Percentiles rank a stretch among this genome's conserved stretches.
These are phyloP conservation scores for Athalia rosae DNA, from an alignment of 2,888 invertebrate species.

Conservation along the genomic window DNA sequence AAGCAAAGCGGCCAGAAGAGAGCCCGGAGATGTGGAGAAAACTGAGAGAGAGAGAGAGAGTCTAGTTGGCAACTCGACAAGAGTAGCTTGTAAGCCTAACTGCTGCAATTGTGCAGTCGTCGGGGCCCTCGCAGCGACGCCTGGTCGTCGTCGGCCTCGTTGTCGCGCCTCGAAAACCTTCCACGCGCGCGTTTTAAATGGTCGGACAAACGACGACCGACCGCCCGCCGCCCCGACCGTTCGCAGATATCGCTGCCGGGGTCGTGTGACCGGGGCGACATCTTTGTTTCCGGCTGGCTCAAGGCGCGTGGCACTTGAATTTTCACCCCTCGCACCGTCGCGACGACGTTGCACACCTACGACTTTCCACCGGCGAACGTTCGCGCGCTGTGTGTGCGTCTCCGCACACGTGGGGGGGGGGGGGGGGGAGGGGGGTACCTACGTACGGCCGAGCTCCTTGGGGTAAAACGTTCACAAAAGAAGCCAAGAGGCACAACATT, in stretches of 20 bases:
- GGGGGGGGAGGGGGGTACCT: neutral
- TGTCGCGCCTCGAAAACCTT: constrained; percentile 35
- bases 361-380: constrained; percentile 4
- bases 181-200: constrained; percentile 9
- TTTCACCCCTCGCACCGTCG: constrained; percentile 42
- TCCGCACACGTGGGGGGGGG: neutral
- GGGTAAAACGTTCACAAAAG: constrained; percentile 50
- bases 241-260: constrained; percentile 27
- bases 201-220: neutral
- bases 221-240: constrained; percentile 21
- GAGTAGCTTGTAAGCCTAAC: constrained; percentile 71
- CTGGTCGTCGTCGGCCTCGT: constrained; percentile 24
- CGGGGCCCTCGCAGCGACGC: constrained; percentile 33
- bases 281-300: constrained; percentile 63
- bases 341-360: constrained; percentile 30
- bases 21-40: constrained; percentile 20
- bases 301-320: constrained; percentile 57
- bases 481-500: constrained; percentile 55
- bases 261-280: constrained; percentile 56
- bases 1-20: constrained; percentile 48
- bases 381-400: neutral
- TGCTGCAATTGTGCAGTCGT: constrained; percentile 58
- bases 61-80: constrained; percentile 73
- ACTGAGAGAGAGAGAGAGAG: constrained; percentile 49
- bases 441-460: constrained; percentile 50